phyloP scores from a whole-genome alignment of 2,113 vertebrate genomes.

The Serinus canaria region DNA sequence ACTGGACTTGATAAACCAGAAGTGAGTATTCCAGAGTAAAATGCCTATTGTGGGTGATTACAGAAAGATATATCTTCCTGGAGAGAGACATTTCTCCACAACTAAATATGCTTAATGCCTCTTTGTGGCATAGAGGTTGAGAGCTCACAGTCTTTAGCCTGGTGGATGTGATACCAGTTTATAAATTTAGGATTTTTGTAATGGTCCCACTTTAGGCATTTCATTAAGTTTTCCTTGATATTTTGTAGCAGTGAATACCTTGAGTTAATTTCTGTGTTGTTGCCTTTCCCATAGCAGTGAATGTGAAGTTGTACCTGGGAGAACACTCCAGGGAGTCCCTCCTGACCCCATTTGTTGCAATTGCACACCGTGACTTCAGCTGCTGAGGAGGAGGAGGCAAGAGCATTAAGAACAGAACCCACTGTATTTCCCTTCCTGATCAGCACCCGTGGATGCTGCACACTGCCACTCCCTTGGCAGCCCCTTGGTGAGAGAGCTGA shows the following conservation, averaged over 20 bases:
- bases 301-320: not conserved
- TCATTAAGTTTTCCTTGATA: not conserved
- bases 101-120: not conserved
- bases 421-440: not conserved
- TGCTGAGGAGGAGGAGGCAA: not conserved
- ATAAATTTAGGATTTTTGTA: not conserved
- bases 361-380: not conserved
- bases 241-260: not conserved
- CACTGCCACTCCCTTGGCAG: not conserved
- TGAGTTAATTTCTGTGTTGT: not conserved
- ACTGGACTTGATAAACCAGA: not conserved
- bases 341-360: not conserved
- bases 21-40: not conserved
- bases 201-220: not conserved
- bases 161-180: not conserved
- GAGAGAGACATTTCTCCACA: not conserved
- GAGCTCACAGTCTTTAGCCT: not conserved
- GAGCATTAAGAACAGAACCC: not conserved
- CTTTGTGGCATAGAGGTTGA: not conserved
- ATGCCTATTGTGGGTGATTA: not conserved
- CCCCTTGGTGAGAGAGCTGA: not conserved
- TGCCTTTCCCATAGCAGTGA: not conserved
- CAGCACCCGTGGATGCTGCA: not conserved
- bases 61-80: not conserved
- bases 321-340: not conserved